Evolutionary conservation across 1,140 invertebrate species (phyloP).

Genomic region (Rhizoglyphus robini): DNA sequence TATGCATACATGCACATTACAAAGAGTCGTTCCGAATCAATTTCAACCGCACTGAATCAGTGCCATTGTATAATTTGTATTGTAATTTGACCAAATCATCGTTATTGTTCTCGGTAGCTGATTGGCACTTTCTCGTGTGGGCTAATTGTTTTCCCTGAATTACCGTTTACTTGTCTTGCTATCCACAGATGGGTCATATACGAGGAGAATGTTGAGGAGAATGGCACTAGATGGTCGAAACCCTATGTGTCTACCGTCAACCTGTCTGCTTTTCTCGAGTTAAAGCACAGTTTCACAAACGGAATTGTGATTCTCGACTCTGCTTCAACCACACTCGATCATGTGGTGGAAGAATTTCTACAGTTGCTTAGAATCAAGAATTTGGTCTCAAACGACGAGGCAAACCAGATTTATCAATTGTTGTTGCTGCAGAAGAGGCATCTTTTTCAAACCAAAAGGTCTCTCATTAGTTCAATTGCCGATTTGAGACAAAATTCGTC

Average conservation of each 20-base stretch:
- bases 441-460: conserved; percentile 52
- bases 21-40: no score
- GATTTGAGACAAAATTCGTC: conserved; percentile 90
- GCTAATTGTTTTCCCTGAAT: no score
- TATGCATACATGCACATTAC: no score
- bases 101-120: no score
- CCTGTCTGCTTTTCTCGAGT: conserved; percentile 36
- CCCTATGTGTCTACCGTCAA: conserved; percentile 38
- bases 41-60: no score
- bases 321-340: conserved; percentile 64
- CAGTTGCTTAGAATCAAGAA: neutral
- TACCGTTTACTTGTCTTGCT: conserved; percentile 16
- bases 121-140: no score
- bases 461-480: conserved; percentile 84
- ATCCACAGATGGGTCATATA: conserved; percentile 37
- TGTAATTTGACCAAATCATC: no score
- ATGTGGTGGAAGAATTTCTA: conserved; percentile 47
- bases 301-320: conserved; percentile 83
- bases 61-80: no score
- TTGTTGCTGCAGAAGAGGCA: conserved; percentile 53
- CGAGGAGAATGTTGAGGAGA: conserved; percentile 40
- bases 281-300: conserved; percentile 53
- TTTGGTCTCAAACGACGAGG: neutral
- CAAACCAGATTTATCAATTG: conserved; percentile 62
- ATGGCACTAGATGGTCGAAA: conserved; percentile 38